These are phyloP conservation scores for Pristionchus fissidentatus DNA, from an alignment of 2,888 invertebrate genomes.

Conservation along the genomic window DNA sequence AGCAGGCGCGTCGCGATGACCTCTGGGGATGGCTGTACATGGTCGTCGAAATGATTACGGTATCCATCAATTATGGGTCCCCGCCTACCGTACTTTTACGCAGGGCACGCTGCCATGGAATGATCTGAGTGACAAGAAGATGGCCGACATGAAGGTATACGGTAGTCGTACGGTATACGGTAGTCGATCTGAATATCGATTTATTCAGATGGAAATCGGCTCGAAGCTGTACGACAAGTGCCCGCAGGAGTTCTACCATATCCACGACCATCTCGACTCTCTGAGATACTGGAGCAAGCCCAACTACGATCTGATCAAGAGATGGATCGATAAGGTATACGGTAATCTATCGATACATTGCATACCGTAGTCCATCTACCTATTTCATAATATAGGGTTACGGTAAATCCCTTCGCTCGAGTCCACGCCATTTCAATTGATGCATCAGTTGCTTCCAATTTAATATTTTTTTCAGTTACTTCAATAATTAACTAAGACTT, in stretches of 20 bases:
- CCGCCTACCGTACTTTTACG: conserved; percentile 47
- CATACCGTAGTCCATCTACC: too few relatives aligned
- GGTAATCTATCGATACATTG: not conserved
- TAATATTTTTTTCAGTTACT: too few relatives aligned
- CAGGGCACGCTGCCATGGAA: conserved; percentile 57
- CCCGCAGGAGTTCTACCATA: conserved; percentile 55
- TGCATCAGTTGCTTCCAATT: too few relatives aligned
- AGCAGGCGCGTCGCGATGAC: conserved; percentile 69
- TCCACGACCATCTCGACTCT: conserved; percentile 57
- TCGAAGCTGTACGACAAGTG: conserved; percentile 54
- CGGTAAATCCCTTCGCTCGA: too few relatives aligned
- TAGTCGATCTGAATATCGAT: not conserved
- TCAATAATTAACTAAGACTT: too few relatives aligned
- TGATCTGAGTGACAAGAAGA: conserved; percentile 25
- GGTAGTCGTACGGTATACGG: too few relatives aligned
- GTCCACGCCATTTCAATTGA: too few relatives aligned
- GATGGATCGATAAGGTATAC: conserved; percentile 25
- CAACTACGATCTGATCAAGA: conserved; percentile 27
- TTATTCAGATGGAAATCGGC: conserved; percentile 48
- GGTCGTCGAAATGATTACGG: conserved; percentile 63
- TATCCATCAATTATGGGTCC: not conserved
- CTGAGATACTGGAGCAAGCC: conserved; percentile 27
- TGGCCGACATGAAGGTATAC: conserved; percentile 10
- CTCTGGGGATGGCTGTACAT: conserved; percentile 70
- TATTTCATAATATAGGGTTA: too few relatives aligned